Evolutionary conservation across 2,113 vertebrate genomes (phyloP), one percentile per base, ranked within the genome.

Genomic region (Tenebrosternarchus preto): DNA sequence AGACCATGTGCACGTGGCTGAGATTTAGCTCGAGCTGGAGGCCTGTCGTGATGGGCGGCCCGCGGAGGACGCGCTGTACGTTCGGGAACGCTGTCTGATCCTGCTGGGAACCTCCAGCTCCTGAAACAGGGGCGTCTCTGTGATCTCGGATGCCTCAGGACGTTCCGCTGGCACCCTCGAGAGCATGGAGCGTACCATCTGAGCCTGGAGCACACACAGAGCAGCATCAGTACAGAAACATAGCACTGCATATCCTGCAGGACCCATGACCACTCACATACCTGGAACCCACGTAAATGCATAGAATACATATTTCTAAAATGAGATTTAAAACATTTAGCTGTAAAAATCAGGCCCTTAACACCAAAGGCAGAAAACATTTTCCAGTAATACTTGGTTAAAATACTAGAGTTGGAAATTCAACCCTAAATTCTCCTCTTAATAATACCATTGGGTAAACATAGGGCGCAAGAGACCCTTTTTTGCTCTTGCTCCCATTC

Each of bases 131-230:
- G 96, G 88, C 0, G 92, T 95, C 87, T 96, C 95, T 1, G 95
- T 97, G 90, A 99, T 96, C 59, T 94, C 94, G 0, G 88, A 93
- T 2, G 96, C 96, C 88, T 99, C 96, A 0, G 97, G 98, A 19
- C 98, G 93, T 75, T 96, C 95, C 0, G 76, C 80, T 4, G 97
- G 96, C 78, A 92, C 94, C 17, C 85, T 93, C 3, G 96, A 98
- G 20, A 99, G 92, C 98, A 99, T 98, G 80, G 95, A 93, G 85
- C 92, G 93, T 77, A 99, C 96, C 96, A 99, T 98, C 15, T 82
- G 84, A 84, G 95, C 92, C 98, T 99, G 78, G 90, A 89, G 57
- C 73, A 55, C 22, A 86, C 20, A 82, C 39, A 50, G n/a, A n/a
- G 16, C 55, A 27, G 24, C 5, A 12, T 80, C 24, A 77, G 16